These are phyloP conservation scores for Podotricha telesiphe DNA, from an alignment of 2,888 invertebrate species.

Conservation along the genomic window DNA sequence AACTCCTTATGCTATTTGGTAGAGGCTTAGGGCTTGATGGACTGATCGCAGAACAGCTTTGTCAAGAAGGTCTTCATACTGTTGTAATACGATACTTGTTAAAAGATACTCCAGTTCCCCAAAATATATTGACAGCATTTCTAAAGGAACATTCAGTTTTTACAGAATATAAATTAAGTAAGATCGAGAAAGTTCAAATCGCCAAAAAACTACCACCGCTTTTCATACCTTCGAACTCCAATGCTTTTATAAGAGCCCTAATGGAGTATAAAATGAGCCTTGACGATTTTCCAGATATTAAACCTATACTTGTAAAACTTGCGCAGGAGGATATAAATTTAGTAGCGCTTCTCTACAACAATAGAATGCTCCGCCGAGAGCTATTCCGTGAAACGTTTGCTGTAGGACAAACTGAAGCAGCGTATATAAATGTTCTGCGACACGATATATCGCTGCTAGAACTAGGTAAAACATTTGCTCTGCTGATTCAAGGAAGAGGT, in stretches of 20 bases:
- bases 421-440: constrained; percentile 62
- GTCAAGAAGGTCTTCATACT: constrained; percentile 64
- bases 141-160: constrained; percentile 56
- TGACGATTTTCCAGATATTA: constrained; percentile 47
- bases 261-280: constrained; percentile 51
- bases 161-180: constrained; percentile 54
- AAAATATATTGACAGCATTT: constrained; percentile 51
- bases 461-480: constrained; percentile 47
- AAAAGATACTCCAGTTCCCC: constrained; percentile 44
- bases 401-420: constrained; percentile 54
- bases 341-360: constrained; percentile 52
- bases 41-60: constrained; percentile 51
- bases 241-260: constrained; percentile 54
- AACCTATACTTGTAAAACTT: constrained; percentile 48
- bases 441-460: constrained; percentile 55
- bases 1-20: constrained; percentile 55
- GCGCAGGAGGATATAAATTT: constrained; percentile 50
- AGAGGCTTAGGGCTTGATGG: constrained; percentile 66
- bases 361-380: constrained; percentile 56
- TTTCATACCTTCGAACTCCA: constrained; percentile 48
- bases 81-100: constrained; percentile 60
- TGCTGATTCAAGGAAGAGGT: constrained; percentile 35
- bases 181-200: constrained; percentile 52
- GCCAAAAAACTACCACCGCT: constrained; percentile 46
- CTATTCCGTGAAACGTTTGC: constrained; percentile 56